Evolutionary conservation across 2,113 vertebrate genomes (phyloP).

Genomic region (Menura novaehollandiae): DNA sequence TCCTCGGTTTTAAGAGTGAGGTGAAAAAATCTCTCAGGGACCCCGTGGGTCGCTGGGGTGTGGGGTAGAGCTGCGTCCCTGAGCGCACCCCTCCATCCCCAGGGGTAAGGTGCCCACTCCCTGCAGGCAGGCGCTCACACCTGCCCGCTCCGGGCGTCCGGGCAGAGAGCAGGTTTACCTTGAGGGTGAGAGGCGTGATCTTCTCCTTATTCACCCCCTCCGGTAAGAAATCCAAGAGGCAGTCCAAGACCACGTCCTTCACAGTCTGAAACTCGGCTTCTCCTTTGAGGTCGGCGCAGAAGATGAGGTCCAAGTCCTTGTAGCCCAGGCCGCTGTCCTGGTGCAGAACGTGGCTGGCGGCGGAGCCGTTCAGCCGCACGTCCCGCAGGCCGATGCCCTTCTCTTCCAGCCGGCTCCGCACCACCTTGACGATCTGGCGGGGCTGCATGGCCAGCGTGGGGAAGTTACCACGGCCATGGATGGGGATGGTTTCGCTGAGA

Average conservation of each 20-base stretch:
- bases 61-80: background rate
- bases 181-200: conserved; percentile 92
- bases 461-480: conserved; percentile 98
- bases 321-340: conserved; percentile 94
- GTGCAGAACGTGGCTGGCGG: conserved; percentile 94
- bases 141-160: background rate
- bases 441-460: conserved; percentile 96
- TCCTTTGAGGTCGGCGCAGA: conserved; percentile 91
- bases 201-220: conserved; percentile 97
- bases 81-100: background rate
- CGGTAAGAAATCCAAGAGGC: conserved; percentile 96
- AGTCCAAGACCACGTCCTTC: conserved; percentile 96
- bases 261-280: conserved; percentile 95
- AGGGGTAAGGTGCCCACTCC: background rate
- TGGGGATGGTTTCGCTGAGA: conserved; percentile 94
- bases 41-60: background rate
- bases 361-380: conserved; percentile 93
- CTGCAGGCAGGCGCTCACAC: background rate
- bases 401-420: conserved; percentile 91
- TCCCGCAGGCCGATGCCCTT: conserved; percentile 87
- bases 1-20: background rate
- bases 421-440: conserved; percentile 91
- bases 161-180: conserved; percentile 75
- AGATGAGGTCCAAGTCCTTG: conserved; percentile 98
- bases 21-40: background rate